Base-by-base conservation (phyloP, 2,797 vertebrate genomes). In the Danio tinwini region DNA sequence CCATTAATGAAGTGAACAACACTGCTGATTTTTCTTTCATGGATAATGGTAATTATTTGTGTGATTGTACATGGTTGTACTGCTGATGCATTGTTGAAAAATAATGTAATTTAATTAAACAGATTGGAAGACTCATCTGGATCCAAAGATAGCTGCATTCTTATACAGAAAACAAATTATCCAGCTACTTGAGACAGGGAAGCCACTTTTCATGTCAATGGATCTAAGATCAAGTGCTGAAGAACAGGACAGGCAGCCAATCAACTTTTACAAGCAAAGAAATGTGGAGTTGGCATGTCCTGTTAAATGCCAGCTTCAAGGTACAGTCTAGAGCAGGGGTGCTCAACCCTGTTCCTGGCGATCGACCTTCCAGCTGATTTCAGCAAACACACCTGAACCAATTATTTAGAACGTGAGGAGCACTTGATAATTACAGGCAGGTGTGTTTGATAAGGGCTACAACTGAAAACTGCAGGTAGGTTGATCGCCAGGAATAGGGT, bases 211-310 rank as follows among this genome's bases (percentile, higher is more conserved):
- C 16, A 64, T 75, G 73, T 19, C 12, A 12, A 17, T 75, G 74
- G 74, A 76, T 11, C 42, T 52, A 7, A 76, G 59, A 76, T 19
- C 39, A 40, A 45, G 69, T 55, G 3, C 7, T 19, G 70, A 73
- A 40, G 53, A 73, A 17, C 59, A 76, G 29, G 63, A 76, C 1
- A 39, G 74, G 21, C 9, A 68, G 2, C 63, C 77, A 0, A 55
- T 77, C 11, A 49, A n/a, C 17, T 68, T 77, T 2, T 68, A 77
- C 63, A 68, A 58, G 63, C 75, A 68, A 42, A 17, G 17, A 77
- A 56, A 44, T 14, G 52, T 77, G 17, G 50, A 77, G 16, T 77
- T 74, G 74, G 52, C 74, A 68, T 47, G 40, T 68, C 74, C 74
- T 16, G 40, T 68, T 7, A 37, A 17, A 56, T 77, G 52, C 6